Percentiles rank a stretch among this genome's conserved stretches.
phyloP scores from a whole-genome alignment of 2,888 invertebrate species.

The Tyria jacobaeae region DNA sequence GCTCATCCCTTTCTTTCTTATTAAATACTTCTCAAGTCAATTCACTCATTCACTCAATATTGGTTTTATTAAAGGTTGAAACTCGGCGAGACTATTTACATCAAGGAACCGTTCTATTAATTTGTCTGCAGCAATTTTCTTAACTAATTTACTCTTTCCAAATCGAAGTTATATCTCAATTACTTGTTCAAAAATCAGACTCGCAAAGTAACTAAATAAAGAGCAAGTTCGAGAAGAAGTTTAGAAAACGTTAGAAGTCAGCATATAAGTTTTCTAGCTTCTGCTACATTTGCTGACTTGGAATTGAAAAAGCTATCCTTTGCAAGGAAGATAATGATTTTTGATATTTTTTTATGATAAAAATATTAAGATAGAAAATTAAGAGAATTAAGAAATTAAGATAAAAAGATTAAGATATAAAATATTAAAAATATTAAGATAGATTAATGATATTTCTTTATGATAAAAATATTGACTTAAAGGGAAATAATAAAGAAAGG shows the following conservation, averaged over 20 bases:
- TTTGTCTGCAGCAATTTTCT: background rate
- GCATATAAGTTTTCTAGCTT: conserved; percentile 7
- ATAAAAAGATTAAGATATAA: too few species aligned
- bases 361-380: background rate
- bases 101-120: background rate
- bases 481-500: too few species aligned
- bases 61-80: background rate
- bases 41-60: too few species aligned
- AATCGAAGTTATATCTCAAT: background rate
- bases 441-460: too few species aligned
- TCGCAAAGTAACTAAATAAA: background rate
- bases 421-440: too few species aligned
- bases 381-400: too few species aligned
- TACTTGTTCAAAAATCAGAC: conserved; percentile 1
- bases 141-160: background rate
- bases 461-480: too few species aligned
- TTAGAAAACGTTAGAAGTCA: conserved; percentile 3
- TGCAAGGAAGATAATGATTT: too few species aligned
- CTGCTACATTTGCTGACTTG: background rate
- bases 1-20: too few species aligned
- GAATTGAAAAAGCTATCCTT: too few species aligned
- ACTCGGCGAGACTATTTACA: background rate
- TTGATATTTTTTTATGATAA: too few species aligned
- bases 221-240: background rate
- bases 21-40: too few species aligned